Evolutionary conservation across 2,888 invertebrate species (phyloP).

Genomic region (Cremastinae sp.): DNA sequence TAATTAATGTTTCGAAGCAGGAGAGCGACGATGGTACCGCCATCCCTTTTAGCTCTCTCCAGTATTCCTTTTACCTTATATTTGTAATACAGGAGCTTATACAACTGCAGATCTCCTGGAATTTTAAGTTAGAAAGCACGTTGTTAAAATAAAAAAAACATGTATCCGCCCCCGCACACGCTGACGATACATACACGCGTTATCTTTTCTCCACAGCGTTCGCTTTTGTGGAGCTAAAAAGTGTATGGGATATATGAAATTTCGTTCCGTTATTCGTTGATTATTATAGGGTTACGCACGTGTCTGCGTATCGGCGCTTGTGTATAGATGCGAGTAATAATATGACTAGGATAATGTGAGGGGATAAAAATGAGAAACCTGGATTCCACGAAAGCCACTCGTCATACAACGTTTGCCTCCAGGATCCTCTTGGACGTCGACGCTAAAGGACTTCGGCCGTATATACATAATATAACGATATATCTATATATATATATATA

Average conservation of each 20-base stretch:
- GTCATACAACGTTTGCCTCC: slow-evolving; percentile 27
- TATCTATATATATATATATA: no score
- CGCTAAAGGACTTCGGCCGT: slow-evolving; percentile 32
- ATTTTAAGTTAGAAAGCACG: slow-evolving; percentile 6
- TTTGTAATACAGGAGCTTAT: slow-evolving; percentile 53
- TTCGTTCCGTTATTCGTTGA: neutral
- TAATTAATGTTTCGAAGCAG: slow-evolving; percentile 76
- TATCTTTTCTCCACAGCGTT: neutral
- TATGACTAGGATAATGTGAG: neutral
- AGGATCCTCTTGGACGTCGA: slow-evolving; percentile 47
- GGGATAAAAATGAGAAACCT: slow-evolving; percentile 29
- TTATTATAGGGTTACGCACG: slow-evolving; percentile 6
- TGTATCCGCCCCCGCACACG: no score
- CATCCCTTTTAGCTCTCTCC: slow-evolving; percentile 62
- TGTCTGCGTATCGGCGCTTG: neutral
- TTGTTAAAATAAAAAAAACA: slow-evolving; percentile 7
- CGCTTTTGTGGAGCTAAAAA: slow-evolving; percentile 9
- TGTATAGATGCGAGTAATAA: slow-evolving; percentile 19
- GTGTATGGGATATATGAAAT: neutral
- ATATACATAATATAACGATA: no score
- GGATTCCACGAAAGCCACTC: slow-evolving; percentile 28
- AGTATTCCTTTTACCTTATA: slow-evolving; percentile 65
- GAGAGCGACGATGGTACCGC: slow-evolving; percentile 75
- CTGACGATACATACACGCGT: no score
- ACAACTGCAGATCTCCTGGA: slow-evolving; percentile 6